Base-by-base conservation (phyloP, 2,113 vertebrate genomes). In the Euleptes europaea region DNA sequence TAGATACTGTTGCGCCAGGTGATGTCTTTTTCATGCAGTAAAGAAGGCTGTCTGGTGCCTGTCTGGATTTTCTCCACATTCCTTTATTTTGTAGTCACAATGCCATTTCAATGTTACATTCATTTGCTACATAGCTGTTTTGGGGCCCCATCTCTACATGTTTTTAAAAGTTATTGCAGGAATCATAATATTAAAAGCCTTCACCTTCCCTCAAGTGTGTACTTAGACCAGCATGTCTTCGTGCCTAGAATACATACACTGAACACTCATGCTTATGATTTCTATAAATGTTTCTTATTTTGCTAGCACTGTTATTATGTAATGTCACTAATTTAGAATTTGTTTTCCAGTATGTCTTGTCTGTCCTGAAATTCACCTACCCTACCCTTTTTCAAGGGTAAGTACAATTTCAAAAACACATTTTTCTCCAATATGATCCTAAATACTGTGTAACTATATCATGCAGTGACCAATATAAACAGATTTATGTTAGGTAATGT, bases 341-440 rank as follows among this genome's bases (percentile, higher is more conserved):
- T 97, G 88, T 95, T 95, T 96, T 97, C 83, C 97, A 99, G 98
- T 99, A 98, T 97, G 98, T 99, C 82, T 96, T 99, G 91, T 98
- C 98, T 86, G 96, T 98, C 87, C 95, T 99, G 96, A 98, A 98
- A 88, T 99, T 99, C 94, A 99, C 98, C 69, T 99, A 97, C 92
- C 99, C 98, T 80, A 99, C 99, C 3, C 97, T 99, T 94, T 99
- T 99, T 93, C 99, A 99, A 96, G 99, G 98, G 98, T 99, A 95
- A 98, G 98, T 98, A 96, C 77, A 5, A 1, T 89, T 90, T 93
- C 38, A 90, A 92, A 80, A 86, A 47, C 23, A 83, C 23, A 54
- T 71, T 67, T 85, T 21, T 63, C 75, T 86, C 13, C 87, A 88
- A 84, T 54, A 70, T 57, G 0, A 71, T 23, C 88, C 84, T 57